Percentiles rank a stretch among this genome's conserved stretches.
phyloP scores from a whole-genome alignment of 2,888 invertebrate species.

The Alentia gelatinosa region DNA sequence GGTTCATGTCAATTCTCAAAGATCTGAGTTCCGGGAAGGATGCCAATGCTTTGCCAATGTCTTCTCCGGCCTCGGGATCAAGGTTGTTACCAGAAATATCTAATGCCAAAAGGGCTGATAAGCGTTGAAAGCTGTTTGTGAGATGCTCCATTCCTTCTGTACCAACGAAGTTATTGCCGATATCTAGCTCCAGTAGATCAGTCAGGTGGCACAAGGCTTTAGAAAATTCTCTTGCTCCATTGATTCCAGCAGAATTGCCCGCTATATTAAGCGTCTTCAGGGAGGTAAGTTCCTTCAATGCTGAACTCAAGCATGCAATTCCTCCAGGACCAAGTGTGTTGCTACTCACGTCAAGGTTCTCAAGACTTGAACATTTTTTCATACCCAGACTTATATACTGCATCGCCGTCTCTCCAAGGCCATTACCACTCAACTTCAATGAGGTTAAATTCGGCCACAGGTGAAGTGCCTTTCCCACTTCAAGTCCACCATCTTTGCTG shows the following conservation, averaged over 20 bases:
- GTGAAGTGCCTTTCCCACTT: neutral
- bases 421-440: neutral
- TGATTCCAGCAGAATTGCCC: neutral
- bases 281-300: neutral
- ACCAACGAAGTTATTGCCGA: neutral
- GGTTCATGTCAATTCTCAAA: neutral
- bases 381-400: neutral
- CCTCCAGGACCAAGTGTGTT: neutral
- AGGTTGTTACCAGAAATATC: neutral
- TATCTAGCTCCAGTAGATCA: neutral
- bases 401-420: neutral
- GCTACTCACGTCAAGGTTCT: neutral
- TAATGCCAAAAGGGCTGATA: neutral
- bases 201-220: neutral
- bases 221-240: neutral
- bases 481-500: neutral
- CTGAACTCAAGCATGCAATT: neutral
- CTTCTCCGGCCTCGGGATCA: neutral
- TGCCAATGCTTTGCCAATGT: neutral
- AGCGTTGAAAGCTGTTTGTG: neutral
- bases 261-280: neutral
- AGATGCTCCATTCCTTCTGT: no score
- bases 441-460: neutral
- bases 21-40: neutral
- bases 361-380: neutral